phyloP scores from a whole-genome alignment of 53 echinoderm and acorn worm genomes.

The Paracentrotus lividus region DNA sequence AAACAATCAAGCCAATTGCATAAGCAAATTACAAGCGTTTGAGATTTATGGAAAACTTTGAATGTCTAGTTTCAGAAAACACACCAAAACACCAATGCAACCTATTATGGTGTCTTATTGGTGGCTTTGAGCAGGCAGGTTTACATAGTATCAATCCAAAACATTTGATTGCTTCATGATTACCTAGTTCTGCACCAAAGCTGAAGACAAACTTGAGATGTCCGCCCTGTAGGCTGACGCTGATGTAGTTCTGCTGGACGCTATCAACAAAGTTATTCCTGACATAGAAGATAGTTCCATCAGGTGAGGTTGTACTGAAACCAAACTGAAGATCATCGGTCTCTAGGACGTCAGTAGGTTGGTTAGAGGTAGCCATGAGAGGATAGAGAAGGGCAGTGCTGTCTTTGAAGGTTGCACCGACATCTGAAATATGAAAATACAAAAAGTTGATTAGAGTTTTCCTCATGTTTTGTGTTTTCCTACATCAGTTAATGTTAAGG shows the following conservation, averaged over 20 bases:
- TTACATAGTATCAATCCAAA: no score
- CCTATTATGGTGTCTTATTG: no score
- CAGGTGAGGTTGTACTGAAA: slow-evolving; percentile 77
- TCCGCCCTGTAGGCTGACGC: slow-evolving; percentile 72
- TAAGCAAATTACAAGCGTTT: no score
- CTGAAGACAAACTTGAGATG: slow-evolving; percentile 74
- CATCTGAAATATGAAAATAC: slow-evolving; percentile 66
- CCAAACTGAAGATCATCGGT: slow-evolving; percentile 79
- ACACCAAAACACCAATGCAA: no score
- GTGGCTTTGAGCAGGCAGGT: no score
- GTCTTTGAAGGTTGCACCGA: slow-evolving; percentile 78
- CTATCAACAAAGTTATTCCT: slow-evolving; percentile 72
- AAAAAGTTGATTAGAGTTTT: no score
- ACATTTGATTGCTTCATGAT: background rate
- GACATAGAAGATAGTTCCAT: slow-evolving; percentile 78
- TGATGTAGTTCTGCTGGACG: slow-evolving; percentile 69
- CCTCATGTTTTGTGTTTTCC: background rate
- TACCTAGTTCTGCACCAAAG: slow-evolving; percentile 79
- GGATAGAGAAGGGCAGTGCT: slow-evolving; percentile 70
- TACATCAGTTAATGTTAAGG: background rate
- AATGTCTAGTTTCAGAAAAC: no score
- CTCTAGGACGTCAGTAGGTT: slow-evolving; percentile 44
- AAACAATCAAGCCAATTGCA: no score
- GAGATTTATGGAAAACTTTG: no score
- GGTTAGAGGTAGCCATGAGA: background rate